Conservation (phyloP, 2,888 invertebrate species). For the Drosophila borealis region DNA sequence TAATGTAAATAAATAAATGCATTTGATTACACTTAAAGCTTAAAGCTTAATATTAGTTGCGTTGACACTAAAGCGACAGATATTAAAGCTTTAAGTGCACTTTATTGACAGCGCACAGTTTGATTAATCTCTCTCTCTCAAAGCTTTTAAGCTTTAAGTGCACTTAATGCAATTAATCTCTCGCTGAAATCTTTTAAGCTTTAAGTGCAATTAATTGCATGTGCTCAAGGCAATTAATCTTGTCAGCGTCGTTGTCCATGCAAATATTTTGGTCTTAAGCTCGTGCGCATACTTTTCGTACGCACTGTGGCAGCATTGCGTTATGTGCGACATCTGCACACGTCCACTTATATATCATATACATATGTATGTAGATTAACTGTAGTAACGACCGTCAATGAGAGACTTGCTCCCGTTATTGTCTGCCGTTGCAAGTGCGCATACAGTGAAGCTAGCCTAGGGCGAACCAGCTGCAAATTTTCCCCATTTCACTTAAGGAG, state of each 20-base stretch:
- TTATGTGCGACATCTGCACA: neutral
- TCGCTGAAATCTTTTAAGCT: neutral
- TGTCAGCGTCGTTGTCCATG: neutral
- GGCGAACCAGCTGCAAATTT: neutral
- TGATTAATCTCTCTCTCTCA: too few relatives aligned
- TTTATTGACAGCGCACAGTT: too few relatives aligned
- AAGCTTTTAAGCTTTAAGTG: constrained; percentile 3
- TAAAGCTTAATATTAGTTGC: constrained; percentile 2
- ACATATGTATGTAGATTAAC: constrained; percentile 50
- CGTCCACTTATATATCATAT: constrained; percentile 4
- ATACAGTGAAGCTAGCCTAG: constrained; percentile 7
- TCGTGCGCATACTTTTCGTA: constrained; percentile 26
- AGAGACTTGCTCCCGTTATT: constrained; percentile 18
- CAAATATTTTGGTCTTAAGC: neutral
- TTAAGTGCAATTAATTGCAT: constrained; percentile 14
- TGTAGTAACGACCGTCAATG: constrained; percentile 24
- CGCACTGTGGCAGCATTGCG: constrained; percentile 26
- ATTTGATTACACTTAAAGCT: constrained; percentile 7
- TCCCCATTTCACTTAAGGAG: neutral
- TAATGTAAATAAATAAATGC: neutral
- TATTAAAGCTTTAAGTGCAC: neutral
- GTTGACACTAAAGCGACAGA: neutral
- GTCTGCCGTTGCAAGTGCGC: constrained; percentile 1
- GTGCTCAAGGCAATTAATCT: neutral
- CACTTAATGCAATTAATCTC: constrained; percentile 1